A percentile compares a stretch with the other conserved stretches of the same genome.
Conservation (phyloP, 2,113 vertebrate genomes). For the Oceanodroma tethys region DNA sequence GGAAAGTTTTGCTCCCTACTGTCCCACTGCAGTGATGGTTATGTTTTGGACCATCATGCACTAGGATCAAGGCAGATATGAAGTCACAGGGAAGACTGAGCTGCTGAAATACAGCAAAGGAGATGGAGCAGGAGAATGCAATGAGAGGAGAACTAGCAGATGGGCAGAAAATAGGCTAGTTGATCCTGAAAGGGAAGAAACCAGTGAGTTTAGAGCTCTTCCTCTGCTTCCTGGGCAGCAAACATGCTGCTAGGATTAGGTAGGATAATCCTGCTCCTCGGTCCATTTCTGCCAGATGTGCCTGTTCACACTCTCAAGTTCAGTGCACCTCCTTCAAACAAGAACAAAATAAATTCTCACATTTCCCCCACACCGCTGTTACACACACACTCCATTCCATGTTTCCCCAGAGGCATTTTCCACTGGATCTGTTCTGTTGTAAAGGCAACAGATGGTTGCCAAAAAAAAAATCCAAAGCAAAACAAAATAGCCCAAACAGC, state of each 20-base stretch:
- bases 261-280: neutral
- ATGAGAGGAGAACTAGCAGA: neutral
- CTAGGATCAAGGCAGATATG: neutral
- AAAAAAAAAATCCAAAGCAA: neutral
- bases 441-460: neutral
- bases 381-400: neutral
- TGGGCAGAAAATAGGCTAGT: neutral
- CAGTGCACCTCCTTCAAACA: neutral
- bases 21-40: neutral
- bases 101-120: neutral
- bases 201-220: neutral
- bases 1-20: neutral
- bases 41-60: rapidly evolving
- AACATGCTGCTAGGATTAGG: neutral
- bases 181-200: neutral
- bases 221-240: neutral
- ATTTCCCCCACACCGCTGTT: rapidly evolving
- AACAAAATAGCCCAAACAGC: neutral
- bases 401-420: neutral
- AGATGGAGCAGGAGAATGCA: neutral
- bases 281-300: neutral
- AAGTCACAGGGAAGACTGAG: neutral
- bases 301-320: neutral
- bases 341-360: neutral
- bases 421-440: neutral